Evolutionary conservation across 1,140 invertebrate species (phyloP).

Genomic region (Drosophila sechellia): DNA sequence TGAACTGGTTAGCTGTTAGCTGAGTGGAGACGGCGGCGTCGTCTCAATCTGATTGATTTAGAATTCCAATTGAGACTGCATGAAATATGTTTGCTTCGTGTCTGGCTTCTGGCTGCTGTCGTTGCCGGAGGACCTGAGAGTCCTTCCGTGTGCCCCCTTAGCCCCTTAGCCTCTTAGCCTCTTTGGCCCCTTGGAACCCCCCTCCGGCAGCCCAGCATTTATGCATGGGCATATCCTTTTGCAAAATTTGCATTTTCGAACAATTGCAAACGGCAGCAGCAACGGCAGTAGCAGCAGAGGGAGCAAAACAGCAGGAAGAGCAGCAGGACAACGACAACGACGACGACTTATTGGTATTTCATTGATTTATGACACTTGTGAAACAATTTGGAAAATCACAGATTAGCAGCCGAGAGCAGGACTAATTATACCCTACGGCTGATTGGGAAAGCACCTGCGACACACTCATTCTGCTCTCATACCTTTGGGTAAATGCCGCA

Average conservation of each 20-base stretch:
- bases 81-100: constrained; percentile 82
- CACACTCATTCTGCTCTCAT: background rate
- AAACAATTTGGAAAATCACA: constrained; percentile 84
- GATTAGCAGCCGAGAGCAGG: constrained; percentile 63
- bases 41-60: constrained; percentile 84
- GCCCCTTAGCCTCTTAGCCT: background rate
- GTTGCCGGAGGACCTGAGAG: constrained; percentile 26
- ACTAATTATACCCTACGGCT: constrained; percentile 73
- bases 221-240: constrained; percentile 80
- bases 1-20: constrained; percentile 23
- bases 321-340: constrained; percentile 31
- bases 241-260: constrained; percentile 81
- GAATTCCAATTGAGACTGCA: constrained; percentile 84
- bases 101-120: constrained; percentile 50
- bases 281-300: constrained; percentile 6
- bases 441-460: constrained; percentile 46
- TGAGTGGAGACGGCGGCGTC: constrained; percentile 58
- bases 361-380: constrained; percentile 84
- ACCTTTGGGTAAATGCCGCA: background rate
- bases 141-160: constrained; percentile 31
- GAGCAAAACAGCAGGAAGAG: constrained; percentile 21
- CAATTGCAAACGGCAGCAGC: constrained; percentile 66
- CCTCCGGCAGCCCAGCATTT: constrained; percentile 45
- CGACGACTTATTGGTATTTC: constrained; percentile 83
- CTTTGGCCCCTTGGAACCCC: background rate